Base-by-base conservation (phyloP, 2,888 invertebrate genomes). In the Ormyrus pomaceus region DNA sequence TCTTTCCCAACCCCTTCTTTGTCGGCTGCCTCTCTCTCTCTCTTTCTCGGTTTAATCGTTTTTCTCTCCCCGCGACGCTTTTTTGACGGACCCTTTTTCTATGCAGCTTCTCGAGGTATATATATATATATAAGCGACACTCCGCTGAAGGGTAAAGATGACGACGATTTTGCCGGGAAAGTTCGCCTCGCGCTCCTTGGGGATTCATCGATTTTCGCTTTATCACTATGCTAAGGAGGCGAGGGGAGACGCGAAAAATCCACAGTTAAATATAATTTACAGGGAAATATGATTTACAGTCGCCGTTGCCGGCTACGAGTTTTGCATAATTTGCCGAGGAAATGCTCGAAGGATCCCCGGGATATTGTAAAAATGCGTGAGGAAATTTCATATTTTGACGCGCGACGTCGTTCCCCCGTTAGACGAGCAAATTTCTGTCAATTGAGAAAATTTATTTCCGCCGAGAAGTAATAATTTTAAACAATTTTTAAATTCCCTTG, bases 181-280 rank as follows among this genome's bases (percentile, higher is more conserved):
- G 65, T 45, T 62, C n/a, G 48, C 13, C 11, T 34, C 34, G 34
- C 34, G 34, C 34, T 51, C 51, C 65, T 65, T 65, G 65, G 48
- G 65, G 65, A 65, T 65, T 74, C 65, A 65, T 74, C 56, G 73
- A 74, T 74, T 74, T 74, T 65, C 56, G 50, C 50, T 74, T 74
- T 74, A 65, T 64, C 58, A 74, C 65, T 74, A 74, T 74, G 73
- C 50, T 74, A 65, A 73, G 51, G 10, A 58, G 48, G 62, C 0
- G 34, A 66, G 66, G 6, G 19, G 2, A 69, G 55, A 34, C 8
- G 50, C 34, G 48, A 69, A 73, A 73, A 73, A 73, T 73, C 11
- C 73, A 64, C 6, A 19, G 65, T 73, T 65, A 73, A 73, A 56
- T 65, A 65, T 73, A 73, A 73, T 73, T 73, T 73, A 48, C 58